These are phyloP conservation scores for Drosophila birchii DNA, from an alignment of 2,888 invertebrate genomes.

Conservation along the genomic window DNA sequence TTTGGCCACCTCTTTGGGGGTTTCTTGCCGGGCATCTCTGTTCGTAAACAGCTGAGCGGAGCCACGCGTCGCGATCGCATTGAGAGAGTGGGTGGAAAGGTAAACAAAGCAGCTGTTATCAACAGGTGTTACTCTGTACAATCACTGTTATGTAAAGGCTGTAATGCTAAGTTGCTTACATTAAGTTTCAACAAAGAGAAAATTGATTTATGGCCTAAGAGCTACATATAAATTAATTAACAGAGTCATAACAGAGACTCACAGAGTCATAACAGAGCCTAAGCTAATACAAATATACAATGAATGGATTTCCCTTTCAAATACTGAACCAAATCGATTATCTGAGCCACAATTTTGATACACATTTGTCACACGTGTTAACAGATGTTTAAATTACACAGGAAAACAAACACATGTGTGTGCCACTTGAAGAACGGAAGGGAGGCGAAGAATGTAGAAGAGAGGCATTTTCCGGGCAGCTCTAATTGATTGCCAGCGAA, in stretches of 20 bases:
- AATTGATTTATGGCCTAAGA: slow-evolving; percentile 17
- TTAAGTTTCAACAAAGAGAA: slow-evolving; percentile 25
- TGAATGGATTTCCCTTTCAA: neutral
- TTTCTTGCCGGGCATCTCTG: slow-evolving; percentile 24
- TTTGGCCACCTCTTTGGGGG: slow-evolving; percentile 20
- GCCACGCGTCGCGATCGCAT: slow-evolving; percentile 25
- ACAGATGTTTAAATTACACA: slow-evolving; percentile 3
- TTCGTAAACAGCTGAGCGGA: slow-evolving; percentile 28
- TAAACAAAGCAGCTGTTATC: neutral
- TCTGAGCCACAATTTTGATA: slow-evolving; percentile 6
- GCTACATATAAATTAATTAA: slow-evolving; percentile 27
- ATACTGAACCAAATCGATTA: slow-evolving; percentile 10
- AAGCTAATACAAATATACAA: neutral
- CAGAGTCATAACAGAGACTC: slow-evolving; percentile 1
- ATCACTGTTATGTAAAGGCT: slow-evolving; percentile 59
- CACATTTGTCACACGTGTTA: slow-evolving; percentile 37
- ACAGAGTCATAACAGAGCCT: slow-evolving; percentile 4
- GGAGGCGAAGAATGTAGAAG: neutral
- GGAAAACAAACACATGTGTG: slow-evolving; percentile 13
- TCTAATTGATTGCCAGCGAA: slow-evolving; percentile 23
- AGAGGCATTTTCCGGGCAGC: neutral
- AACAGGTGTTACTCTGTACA: slow-evolving; percentile 61
- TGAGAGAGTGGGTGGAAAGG: slow-evolving; percentile 5
- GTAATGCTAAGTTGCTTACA: slow-evolving; percentile 33
- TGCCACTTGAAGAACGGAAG: slow-evolving; percentile 10